A percentile compares a stretch with the other conserved stretches of the same genome.
phyloP scores from a whole-genome alignment of 2,113 vertebrate genomes.

The Aix galericulata region DNA sequence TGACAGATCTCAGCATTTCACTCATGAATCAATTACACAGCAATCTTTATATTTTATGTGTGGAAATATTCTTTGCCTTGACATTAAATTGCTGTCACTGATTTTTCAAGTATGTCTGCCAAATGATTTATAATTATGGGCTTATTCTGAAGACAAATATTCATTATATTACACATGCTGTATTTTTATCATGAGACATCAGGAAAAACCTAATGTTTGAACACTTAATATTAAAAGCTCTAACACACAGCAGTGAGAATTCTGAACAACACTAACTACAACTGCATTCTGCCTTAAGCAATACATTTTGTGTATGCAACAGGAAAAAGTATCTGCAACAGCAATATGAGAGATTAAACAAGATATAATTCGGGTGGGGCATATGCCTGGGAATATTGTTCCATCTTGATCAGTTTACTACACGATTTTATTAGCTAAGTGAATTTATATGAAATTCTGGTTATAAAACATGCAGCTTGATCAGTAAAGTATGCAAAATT shows the following conservation, averaged over 20 bases:
- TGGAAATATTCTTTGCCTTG: neutral
- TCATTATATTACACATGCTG: neutral
- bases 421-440: neutral
- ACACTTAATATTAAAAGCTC: neutral
- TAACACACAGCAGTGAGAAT: neutral
- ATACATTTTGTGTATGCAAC: neutral
- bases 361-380: neutral
- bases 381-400: neutral
- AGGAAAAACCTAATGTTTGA: neutral
- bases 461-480: conserved; percentile 22
- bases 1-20: neutral
- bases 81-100: neutral
- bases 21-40: neutral
- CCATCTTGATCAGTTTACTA: neutral
- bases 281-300: neutral
- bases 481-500: neutral
- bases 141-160: neutral
- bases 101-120: neutral
- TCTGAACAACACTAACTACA: neutral
- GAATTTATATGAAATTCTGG: neutral
- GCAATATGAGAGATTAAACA: neutral
- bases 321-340: neutral
- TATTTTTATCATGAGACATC: neutral
- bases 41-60: neutral
- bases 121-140: neutral